phyloP scores from a whole-genome alignment of 2,113 vertebrate species.

The Tachuris rubrigastra region DNA sequence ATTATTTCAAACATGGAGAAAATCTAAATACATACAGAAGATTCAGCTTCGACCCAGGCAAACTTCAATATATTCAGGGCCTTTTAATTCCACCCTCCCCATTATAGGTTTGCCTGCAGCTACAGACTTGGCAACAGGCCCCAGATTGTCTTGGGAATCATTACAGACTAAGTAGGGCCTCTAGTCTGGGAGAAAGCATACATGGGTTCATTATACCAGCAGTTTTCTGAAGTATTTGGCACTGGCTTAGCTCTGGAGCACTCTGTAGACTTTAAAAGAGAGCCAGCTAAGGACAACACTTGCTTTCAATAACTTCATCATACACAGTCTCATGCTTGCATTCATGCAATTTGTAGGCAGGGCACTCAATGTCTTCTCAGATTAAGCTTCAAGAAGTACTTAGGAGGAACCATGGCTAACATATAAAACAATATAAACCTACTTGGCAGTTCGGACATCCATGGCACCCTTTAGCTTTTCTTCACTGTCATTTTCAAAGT shows the following conservation, averaged over 20 bases:
- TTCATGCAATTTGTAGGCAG: background rate
- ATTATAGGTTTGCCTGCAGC: conserved; percentile 1
- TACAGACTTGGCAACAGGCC: conserved; percentile 11
- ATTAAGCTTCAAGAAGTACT: background rate
- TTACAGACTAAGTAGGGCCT: conserved; percentile 11
- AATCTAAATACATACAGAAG: background rate
- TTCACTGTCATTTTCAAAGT: conserved; percentile 95
- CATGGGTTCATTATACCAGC: background rate
- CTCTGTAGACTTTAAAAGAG: background rate
- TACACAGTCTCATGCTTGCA: background rate
- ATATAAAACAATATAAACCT: conserved; percentile 30
- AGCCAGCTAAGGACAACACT: conserved; percentile 19
- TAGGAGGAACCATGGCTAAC: background rate
- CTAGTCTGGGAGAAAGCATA: conserved; percentile 13
- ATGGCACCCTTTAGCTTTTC: conserved; percentile 93
- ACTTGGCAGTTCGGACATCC: conserved; percentile 90
- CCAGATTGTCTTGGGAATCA: background rate
- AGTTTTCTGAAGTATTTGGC: conserved; percentile 24
- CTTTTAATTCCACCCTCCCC: conserved; percentile 5
- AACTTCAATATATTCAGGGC: background rate
- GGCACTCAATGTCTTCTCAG: background rate
- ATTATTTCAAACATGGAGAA: conserved; percentile 1
- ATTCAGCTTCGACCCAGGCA: background rate
- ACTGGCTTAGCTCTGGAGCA: background rate
- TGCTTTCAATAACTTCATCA: background rate